Evolutionary conservation across 1,140 invertebrate species (phyloP).

Genomic region (Bombus haemorrhoidalis): DNA sequence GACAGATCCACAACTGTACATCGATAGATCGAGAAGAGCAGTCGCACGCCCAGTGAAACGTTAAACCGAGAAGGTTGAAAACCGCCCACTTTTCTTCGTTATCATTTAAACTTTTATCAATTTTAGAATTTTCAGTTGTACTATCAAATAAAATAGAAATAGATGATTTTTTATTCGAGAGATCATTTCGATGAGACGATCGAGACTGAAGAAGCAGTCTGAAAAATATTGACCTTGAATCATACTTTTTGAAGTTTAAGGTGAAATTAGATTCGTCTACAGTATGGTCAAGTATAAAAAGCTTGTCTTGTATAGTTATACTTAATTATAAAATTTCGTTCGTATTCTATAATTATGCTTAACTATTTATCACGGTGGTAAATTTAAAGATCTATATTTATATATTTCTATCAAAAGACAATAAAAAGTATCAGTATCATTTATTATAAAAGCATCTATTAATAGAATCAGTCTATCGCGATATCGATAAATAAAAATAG

Average conservation of each 20-base stretch:
- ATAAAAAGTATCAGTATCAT: neutral
- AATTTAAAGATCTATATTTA: neutral
- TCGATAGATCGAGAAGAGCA: neutral
- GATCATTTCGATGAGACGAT: neutral
- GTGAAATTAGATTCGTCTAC: neutral
- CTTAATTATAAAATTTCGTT: too few relatives aligned
- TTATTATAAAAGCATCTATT: neutral
- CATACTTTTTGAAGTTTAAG: neutral
- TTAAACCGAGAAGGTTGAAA: slow-evolving; percentile 34
- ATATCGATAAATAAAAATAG: neutral
- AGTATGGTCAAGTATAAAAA: neutral
- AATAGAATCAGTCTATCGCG: neutral
- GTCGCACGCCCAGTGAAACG: slow-evolving; percentile 60
- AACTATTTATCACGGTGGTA: neutral
- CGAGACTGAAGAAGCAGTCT: neutral
- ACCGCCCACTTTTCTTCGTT: slow-evolving; percentile 38
- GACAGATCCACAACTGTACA: neutral
- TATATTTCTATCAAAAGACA: neutral
- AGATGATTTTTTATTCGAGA: neutral
- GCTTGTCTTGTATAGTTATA: neutral
- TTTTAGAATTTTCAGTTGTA: neutral
- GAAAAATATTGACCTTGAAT: neutral
- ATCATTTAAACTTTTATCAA: neutral
- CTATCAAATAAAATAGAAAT: neutral
- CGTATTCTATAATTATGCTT: too few relatives aligned